Evolutionary conservation across 2,888 invertebrate species (phyloP), one percentile per base, ranked within the genome.

Genomic region (Stenotaenia linearis): DNA sequence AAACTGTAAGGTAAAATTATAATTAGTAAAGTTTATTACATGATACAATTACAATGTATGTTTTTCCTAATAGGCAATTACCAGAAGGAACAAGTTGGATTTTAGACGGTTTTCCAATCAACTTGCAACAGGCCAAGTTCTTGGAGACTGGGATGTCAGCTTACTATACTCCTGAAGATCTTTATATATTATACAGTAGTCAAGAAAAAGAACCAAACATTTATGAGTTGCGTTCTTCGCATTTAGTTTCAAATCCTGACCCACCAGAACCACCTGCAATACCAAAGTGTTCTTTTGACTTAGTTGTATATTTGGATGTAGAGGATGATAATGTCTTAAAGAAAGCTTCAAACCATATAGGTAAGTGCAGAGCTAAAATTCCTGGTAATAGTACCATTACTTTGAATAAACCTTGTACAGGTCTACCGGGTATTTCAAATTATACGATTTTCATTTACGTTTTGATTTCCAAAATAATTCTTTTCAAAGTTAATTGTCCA

Each of bases 151-250:
- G 28, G 7, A 21, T 78, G 25, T 50, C 50, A 28, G 78, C 56
- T 28, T 78, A 78, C 50, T 61, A 78, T 18, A 78, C 78, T 12
- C 78, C 78, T 10, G 78, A 78, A 23, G 78, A 78, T 32, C 50
- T 78, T 4, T 78, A 78, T 28, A 23, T 25, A 9, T 21, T 78
- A 9, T 18, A 32, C n/a, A 28, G 30, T 3, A 30, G 7, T 7
- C 7, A 50, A 28, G 25, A 50, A 9, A n/a, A 78, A 30, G 50
- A 28, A 56, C 78, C 78, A 5, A 78, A 56, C n/a, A 61, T 78
- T n/a, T 78, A 78, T 12, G 32, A 78, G 28, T 61, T 78, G 7
- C 23, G 78, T 7, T 56, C 50, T 10, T 78, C 78, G 21, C 28
- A 78, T 25, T 28, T 78, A 18, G 30, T 78, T 7, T 28, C 30